A percentile compares a stretch with the other conserved stretches of the same genome.
These are phyloP conservation scores for Ommatoiulus sabulosus DNA, from an alignment of 2,888 invertebrate species.

Conservation along the genomic window DNA sequence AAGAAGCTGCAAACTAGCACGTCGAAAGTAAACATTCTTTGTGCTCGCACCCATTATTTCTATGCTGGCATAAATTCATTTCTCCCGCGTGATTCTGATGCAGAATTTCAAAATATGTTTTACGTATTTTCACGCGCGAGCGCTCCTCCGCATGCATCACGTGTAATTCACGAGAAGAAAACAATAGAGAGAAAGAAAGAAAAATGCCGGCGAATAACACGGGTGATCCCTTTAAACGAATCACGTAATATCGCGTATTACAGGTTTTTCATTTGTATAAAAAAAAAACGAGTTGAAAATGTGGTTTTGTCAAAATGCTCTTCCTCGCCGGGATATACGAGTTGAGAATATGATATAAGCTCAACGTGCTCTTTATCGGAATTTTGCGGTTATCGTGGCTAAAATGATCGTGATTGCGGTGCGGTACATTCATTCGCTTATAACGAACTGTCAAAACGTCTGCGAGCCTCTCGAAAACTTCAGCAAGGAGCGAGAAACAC, in stretches of 20 bases:
- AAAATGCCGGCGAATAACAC: too few species aligned
- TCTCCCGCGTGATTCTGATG: too few species aligned
- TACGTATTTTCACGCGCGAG: too few species aligned
- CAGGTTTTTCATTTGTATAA: not conserved
- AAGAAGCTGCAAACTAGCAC: too few species aligned
- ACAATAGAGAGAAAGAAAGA: too few species aligned
- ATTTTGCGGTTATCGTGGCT: not conserved
- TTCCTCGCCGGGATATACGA: not conserved
- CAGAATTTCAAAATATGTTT: too few species aligned
- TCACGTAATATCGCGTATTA: not conserved
- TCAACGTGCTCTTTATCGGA: not conserved
- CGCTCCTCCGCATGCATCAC: too few species aligned
- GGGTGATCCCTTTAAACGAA: not conserved
- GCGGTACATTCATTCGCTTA: not conserved
- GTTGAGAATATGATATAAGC: not conserved
- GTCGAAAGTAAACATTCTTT: too few species aligned
- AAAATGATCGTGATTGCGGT: not conserved
- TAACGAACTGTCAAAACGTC: not conserved
- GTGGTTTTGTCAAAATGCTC: not conserved
- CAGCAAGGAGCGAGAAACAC: slow-evolving; percentile 26
- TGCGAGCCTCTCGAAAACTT: not conserved
- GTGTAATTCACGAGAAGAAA: too few species aligned
- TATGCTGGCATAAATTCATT: too few species aligned
- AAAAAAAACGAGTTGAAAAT: not conserved
- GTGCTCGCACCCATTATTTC: too few species aligned